phyloP scores from a whole-genome alignment of 64 coral and sea anemone species.

The Hydrozoanthus tunicans region DNA sequence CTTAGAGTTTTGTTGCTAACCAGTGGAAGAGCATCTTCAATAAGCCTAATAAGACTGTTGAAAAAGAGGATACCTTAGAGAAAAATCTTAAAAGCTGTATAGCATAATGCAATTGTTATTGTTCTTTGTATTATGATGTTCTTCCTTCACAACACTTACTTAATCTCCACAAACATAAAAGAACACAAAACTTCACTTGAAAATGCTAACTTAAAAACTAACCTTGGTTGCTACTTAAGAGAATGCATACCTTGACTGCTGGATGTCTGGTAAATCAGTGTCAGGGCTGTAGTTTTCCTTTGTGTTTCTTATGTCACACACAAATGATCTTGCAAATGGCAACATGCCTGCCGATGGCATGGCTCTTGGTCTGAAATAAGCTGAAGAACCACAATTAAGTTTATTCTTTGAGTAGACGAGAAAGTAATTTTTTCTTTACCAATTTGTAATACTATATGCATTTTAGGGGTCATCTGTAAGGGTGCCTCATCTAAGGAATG shows the following conservation, averaged over 20 bases:
- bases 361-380: conserved; percentile 54
- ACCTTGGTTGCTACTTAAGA: background rate
- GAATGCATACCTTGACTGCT: conserved; percentile 32
- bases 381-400: conserved; percentile 6
- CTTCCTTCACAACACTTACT: too few relatives aligned
- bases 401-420: too few relatives aligned
- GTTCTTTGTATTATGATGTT: background rate
- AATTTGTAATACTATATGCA: too few relatives aligned
- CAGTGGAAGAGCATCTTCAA: conserved; percentile 53
- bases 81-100: background rate
- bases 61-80: background rate
- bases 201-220: background rate
- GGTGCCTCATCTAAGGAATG: too few relatives aligned
- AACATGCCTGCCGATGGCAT: conserved; percentile 67
- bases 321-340: conserved; percentile 56
- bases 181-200: background rate
- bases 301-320: conserved; percentile 60
- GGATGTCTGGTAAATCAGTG: conserved; percentile 30
- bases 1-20: conserved; percentile 45
- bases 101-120: background rate
- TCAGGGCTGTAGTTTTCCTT: conserved; percentile 34
- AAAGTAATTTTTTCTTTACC: too few relatives aligned
- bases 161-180: background rate
- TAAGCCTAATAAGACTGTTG: conserved; percentile 19
- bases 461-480: too few relatives aligned